Conservation (phyloP, 2,113 vertebrate species). For the Martes martes region DNA sequence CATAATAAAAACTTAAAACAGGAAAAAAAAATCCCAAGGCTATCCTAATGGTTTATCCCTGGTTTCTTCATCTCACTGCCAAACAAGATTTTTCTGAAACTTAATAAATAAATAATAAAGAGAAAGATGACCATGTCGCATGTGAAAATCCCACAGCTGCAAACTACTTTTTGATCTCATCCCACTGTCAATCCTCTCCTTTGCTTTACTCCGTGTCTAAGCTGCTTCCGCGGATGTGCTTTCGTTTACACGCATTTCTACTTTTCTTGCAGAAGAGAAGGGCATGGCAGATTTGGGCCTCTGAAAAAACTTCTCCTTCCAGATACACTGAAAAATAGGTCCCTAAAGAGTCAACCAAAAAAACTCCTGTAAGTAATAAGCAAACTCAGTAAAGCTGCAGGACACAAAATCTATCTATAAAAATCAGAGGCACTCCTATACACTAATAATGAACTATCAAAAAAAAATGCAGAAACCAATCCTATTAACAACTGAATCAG, state of each 20-base stretch:
- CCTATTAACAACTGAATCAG: not conserved
- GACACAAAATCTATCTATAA: not conserved
- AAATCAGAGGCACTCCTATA: not conserved
- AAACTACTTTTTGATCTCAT: constrained; percentile 19
- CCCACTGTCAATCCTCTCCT: not conserved
- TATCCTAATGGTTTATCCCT: not conserved
- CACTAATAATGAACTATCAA: not conserved
- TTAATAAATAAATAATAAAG: not conserved
- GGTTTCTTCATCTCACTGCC: not conserved
- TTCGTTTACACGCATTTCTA: not conserved
- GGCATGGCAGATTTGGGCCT: not conserved
- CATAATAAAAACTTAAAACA: not conserved
- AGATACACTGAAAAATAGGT: not conserved
- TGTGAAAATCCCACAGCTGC: not conserved
- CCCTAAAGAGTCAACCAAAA: not conserved
- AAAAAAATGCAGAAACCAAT: not conserved
- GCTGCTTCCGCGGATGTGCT: not conserved
- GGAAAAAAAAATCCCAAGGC: not conserved
- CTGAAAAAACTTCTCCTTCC: not conserved
- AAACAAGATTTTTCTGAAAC: constrained; percentile 22
- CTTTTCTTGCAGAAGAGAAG: not conserved
- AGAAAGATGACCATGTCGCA: not conserved
- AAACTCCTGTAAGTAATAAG: not conserved
- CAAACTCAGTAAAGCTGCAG: not conserved
- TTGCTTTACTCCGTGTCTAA: not conserved